Evolutionary conservation across 2,797 vertebrate species (phyloP).

Genomic region (Lepidocolaptes lacrymiger): DNA sequence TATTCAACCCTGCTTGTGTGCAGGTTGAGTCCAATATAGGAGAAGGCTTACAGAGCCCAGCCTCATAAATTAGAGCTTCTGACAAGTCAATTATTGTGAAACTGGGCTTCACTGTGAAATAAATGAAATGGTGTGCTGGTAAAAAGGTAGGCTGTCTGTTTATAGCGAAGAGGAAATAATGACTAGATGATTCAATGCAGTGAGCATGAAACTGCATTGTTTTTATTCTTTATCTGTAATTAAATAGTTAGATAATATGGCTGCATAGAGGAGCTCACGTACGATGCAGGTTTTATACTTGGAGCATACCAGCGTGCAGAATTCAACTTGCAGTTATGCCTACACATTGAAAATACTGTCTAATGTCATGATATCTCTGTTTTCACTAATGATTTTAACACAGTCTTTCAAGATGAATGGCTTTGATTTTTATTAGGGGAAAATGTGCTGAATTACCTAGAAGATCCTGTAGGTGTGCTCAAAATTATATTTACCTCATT

Average conservation of each 20-base stretch:
- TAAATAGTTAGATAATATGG: constrained; percentile 76
- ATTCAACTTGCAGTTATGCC: constrained; percentile 52
- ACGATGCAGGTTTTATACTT: constrained; percentile 52
- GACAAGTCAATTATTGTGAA: constrained; percentile 88
- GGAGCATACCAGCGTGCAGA: constrained; percentile 52
- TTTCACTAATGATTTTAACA: constrained; percentile 29
- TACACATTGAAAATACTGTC: constrained; percentile 27
- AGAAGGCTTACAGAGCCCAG: constrained; percentile 82
- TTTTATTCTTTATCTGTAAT: constrained; percentile 79
- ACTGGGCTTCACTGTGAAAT: constrained; percentile 84
- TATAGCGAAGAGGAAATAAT: constrained; percentile 80
- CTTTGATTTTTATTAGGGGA: constrained; percentile 43
- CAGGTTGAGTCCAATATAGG: constrained; percentile 84
- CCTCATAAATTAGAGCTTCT: constrained; percentile 86
- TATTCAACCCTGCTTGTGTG: constrained; percentile 86
- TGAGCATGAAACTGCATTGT: constrained; percentile 79
- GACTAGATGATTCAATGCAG: constrained; percentile 80
- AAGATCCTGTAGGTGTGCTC: constrained; percentile 15
- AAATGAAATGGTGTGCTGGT: constrained; percentile 85
- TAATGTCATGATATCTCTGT: background rate
- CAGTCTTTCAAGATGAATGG: constrained; percentile 48
- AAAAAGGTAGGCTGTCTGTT: constrained; percentile 82
- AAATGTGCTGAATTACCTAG: constrained; percentile 37
- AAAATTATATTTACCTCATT: constrained; percentile 48
- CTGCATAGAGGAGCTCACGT: constrained; percentile 58